Percentiles rank a stretch among this genome's conserved stretches.
Evolutionary conservation across 2,888 invertebrate species (phyloP).

Genomic region (Harmothoe impar): DNA sequence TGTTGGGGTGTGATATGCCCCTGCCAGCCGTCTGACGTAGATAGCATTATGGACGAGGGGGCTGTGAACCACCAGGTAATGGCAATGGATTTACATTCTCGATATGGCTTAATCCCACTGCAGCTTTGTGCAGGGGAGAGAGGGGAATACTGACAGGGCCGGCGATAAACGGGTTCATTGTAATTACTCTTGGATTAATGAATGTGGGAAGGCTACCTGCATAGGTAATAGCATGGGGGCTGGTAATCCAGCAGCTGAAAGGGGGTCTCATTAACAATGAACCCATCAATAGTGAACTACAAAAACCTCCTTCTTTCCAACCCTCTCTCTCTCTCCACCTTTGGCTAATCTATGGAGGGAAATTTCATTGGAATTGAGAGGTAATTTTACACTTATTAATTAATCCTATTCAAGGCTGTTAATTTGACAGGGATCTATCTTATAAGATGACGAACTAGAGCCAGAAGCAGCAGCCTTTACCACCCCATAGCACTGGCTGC

Average conservation of each 20-base stretch:
- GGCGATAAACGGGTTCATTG: slow-evolving; percentile 4
- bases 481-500: too few relatives aligned
- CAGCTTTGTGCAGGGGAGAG: not conserved
- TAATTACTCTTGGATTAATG: not conserved
- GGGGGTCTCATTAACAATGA: not conserved
- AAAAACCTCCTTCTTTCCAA: too few relatives aligned
- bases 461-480: too few relatives aligned
- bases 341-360: too few relatives aligned
- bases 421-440: too few relatives aligned
- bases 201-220: not conserved
- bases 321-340: too few relatives aligned
- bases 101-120: not conserved
- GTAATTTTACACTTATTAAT: too few relatives aligned
- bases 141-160: not conserved
- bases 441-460: too few relatives aligned
- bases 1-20: not conserved
- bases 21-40: not conserved
- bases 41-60: not conserved
- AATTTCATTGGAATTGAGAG: too few relatives aligned
- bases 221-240: not conserved
- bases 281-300: not conserved
- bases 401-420: too few relatives aligned
- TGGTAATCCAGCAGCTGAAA: not conserved
- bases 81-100: not conserved
- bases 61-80: slow-evolving; percentile 7